Conservation (phyloP, 1,140 invertebrate genomes). For the Nymphalis io region DNA sequence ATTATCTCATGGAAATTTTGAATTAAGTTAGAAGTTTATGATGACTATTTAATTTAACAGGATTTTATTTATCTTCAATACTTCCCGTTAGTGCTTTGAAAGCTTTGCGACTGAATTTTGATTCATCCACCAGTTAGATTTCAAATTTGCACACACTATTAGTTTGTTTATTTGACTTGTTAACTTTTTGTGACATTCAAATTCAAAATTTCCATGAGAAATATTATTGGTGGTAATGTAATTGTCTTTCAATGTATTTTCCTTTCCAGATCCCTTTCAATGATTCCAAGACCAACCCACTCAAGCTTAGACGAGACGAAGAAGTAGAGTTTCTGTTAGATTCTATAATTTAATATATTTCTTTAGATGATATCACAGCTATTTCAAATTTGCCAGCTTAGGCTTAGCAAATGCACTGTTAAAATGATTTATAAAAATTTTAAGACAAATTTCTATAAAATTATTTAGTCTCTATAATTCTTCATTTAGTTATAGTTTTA, state of each 20-base stretch:
- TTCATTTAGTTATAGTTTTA: background rate
- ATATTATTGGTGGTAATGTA: background rate
- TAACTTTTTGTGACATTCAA: background rate
- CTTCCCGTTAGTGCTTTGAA: no score
- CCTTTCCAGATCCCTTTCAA: slow-evolving; percentile 73
- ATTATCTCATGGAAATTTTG: slow-evolving; percentile 24
- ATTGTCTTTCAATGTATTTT: slow-evolving; percentile 21
- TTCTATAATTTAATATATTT: slow-evolving; percentile 12
- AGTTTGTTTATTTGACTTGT: background rate
- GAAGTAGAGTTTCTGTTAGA: slow-evolving; percentile 45
- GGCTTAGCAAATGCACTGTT: slow-evolving; percentile 38
- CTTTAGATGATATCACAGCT: slow-evolving; percentile 17
- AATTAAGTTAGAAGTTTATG: background rate
- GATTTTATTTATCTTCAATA: no score
- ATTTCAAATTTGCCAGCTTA: slow-evolving; percentile 23
- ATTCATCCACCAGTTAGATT: no score
- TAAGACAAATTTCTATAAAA: background rate
- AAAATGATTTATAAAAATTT: slow-evolving; percentile 17
- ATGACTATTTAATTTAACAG: no score
- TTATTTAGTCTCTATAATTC: background rate
- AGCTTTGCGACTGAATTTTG: no score
- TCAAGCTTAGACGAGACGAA: slow-evolving; percentile 65
- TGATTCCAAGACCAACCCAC: slow-evolving; percentile 66
- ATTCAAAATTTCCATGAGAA: slow-evolving; percentile 20
- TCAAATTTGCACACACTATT: no score